A percentile compares a stretch with the other conserved stretches of the same genome.
phyloP scores from a whole-genome alignment of 2,888 invertebrate genomes.

The Zelleria hepariella region DNA sequence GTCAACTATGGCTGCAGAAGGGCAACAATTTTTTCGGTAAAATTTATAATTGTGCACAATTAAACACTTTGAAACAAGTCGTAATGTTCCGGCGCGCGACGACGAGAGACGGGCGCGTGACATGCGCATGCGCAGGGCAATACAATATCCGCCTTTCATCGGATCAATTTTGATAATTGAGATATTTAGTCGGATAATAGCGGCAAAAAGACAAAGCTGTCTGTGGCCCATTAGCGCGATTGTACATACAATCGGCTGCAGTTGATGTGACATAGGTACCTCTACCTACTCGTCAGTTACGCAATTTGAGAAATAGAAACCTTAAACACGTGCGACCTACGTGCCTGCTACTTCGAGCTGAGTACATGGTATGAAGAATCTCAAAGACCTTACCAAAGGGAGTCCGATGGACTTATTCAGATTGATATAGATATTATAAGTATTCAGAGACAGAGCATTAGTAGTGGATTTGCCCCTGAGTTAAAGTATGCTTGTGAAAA shows the following conservation, averaged over 20 bases:
- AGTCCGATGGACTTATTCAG: no score
- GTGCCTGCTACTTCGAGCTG: conserved; percentile 19
- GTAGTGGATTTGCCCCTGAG: background rate
- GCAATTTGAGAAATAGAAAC: conserved; percentile 38
- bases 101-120: background rate
- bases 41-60: background rate
- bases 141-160: conserved; percentile 9
- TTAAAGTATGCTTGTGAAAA: background rate
- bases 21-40: background rate
- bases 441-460: background rate
- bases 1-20: background rate
- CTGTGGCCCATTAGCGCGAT: conserved; percentile 71
- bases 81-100: background rate
- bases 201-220: conserved; percentile 15
- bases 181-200: conserved; percentile 7
- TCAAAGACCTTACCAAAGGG: no score
- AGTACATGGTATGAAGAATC: background rate
- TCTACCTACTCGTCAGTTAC: conserved; percentile 28
- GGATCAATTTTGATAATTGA: conserved; percentile 4
- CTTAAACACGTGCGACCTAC: conserved; percentile 28
- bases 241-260: conserved; percentile 35
- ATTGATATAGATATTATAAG: background rate
- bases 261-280: conserved; percentile 34
- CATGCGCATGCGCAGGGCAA: background rate
- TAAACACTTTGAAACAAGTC: background rate